Evolutionary conservation across 2,113 vertebrate genomes (phyloP), one percentile per base, ranked within the genome.

Genomic region (Tinamus guttatus): DNA sequence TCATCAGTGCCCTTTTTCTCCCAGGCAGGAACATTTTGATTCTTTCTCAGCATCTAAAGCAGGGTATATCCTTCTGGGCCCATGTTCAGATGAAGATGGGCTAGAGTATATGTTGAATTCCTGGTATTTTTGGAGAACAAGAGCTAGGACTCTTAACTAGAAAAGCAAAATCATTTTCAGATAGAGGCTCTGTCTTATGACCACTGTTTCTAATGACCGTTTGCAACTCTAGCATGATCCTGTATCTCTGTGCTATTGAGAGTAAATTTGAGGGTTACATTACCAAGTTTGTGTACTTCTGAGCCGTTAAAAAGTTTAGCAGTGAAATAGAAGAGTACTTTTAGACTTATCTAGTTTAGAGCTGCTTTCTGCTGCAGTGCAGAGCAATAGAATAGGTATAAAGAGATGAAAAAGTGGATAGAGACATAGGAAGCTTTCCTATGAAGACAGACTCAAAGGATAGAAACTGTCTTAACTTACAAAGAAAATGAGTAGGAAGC

Each of bases 321-420:
- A 74, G 27, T n/a, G 82, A 77, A 81, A 11, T 56, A 77, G 49
- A 87, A 91, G 59, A 88, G 27, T 10, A 14, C n/a, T 91, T 83
- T 10, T 65, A 89, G 8, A n/a, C 52, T 90, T 67, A 32, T 38
- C 54, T 63, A 45, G n/a, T 56, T 74, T 59, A 62, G 86, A 32
- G 38, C 13, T 59, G n/a, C 54, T 91, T 94, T 67, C 83, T 86
- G 73, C 34, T 14, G 1, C 27, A 25, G 43, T 51, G 22, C 17
- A 76, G 62, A 62, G 15, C 36, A 81, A 65, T 36, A 7, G 3
- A 60, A 32, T 7, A 12, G 14, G 28, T 56, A 62, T 18, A 41
- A 41, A 70, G 21, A 2, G 21, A 52, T 38, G 28, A 71, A 70
- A 68, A 79, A 62, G 63, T 51, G 13, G 12, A 56, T 68, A 81